Evolutionary conservation across 2,113 vertebrate genomes (phyloP).

Genomic region (Pseudolaguvia tuberculata): DNA sequence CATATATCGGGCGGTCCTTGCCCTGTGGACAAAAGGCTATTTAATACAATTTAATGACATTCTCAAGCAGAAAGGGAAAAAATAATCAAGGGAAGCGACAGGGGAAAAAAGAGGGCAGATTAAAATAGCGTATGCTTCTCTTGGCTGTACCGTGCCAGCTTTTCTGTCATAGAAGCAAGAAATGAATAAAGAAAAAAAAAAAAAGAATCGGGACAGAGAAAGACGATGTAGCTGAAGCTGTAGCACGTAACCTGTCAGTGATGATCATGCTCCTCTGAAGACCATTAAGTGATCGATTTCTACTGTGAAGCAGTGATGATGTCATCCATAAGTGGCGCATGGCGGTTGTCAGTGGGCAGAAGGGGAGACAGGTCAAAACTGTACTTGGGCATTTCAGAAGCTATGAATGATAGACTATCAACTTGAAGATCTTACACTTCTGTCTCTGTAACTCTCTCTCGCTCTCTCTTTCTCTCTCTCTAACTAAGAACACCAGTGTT

Average conservation of each 20-base stretch:
- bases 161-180: conserved; percentile 51
- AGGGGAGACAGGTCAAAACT: conserved; percentile 67
- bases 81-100: conserved; percentile 46
- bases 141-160: conserved; percentile 86
- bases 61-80: conserved; percentile 77
- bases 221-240: conserved; percentile 20
- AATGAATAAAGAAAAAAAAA: conserved; percentile 49
- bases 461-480: conserved; percentile 13
- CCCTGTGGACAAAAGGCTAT: conserved; percentile 99
- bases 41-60: conserved; percentile 99
- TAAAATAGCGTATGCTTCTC: conserved; percentile 96
- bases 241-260: conserved; percentile 69
- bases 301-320: conserved; percentile 83
- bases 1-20: conserved; percentile 98
- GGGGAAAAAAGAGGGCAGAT: conserved; percentile 74
- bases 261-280: conserved; percentile 77
- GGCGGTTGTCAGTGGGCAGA: conserved; percentile 79
- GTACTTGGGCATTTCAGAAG: conserved; percentile 71
- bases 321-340: conserved; percentile 80
- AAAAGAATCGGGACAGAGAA: conserved; percentile 45
- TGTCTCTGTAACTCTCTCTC: conserved; percentile 19
- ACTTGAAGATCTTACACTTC: conserved; percentile 60
- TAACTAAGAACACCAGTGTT: conserved; percentile 1
- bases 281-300: conserved; percentile 87
- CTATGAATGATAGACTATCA: conserved; percentile 76